Evolutionary conservation across 2,797 vertebrate genomes (phyloP).

Genomic region (Pipistrellus kuhlii): DNA sequence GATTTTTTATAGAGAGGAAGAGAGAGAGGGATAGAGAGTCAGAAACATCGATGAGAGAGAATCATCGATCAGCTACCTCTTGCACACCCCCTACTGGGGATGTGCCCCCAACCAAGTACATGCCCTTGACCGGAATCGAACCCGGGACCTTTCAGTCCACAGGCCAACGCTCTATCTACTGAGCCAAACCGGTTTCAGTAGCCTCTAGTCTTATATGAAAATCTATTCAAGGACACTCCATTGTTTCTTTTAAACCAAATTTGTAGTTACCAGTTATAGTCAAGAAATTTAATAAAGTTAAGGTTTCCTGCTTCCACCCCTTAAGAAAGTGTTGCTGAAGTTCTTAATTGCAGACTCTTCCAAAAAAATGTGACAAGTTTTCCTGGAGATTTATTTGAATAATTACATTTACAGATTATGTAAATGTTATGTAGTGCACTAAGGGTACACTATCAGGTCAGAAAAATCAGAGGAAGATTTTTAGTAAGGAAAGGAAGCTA

Average conservation of each 20-base stretch:
- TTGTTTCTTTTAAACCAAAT: constrained; percentile 70
- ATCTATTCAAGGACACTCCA: constrained; percentile 53
- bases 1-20: no score
- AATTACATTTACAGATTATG: constrained; percentile 64
- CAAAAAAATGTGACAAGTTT: constrained; percentile 70
- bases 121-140: no score
- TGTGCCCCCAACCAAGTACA: no score
- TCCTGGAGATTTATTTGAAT: constrained; percentile 70
- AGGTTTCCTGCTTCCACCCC: constrained; percentile 44
- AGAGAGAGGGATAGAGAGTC: no score
- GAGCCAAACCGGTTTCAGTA: no score
- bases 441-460: neutral
- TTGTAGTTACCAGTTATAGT: constrained; percentile 32
- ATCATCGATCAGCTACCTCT: no score
- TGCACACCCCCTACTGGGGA: no score
- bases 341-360: constrained; percentile 66
- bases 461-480: constrained; percentile 52
- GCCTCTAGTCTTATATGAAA: neutral
- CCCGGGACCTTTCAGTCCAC: no score
- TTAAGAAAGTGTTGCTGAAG: constrained; percentile 71
- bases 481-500: constrained; percentile 66
- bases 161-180: no score
- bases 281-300: constrained; percentile 70
- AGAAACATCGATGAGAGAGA: no score
- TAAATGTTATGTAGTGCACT: constrained; percentile 1